Evolutionary conservation across 2,888 invertebrate genomes (phyloP), one percentile per base, ranked within the genome.

Genomic region (Trimorus sp.): DNA sequence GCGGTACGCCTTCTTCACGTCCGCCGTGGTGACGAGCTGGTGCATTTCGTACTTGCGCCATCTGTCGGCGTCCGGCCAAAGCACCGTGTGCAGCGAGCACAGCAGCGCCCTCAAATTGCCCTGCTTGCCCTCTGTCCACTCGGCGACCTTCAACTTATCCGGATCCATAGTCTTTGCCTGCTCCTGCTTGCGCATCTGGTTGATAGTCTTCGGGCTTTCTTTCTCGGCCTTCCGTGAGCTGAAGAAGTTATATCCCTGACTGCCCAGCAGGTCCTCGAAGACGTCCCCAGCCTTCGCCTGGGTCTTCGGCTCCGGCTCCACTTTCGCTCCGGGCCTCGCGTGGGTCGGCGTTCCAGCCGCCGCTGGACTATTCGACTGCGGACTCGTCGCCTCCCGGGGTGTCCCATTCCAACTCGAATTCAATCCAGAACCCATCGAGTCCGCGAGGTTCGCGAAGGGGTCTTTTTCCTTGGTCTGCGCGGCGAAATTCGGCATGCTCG

Each of bases 21-120:
- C 98, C 0, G 96, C 95, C 1, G 98, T 94, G 0, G 97, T 94
- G 36, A 99, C 97, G 51, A 99, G 93, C 86, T 98, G 97, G 89
- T 98, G 95, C 98, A 99, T 99, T 89, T 98, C 97, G 88, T 96
- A 96, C 86, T 96, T 96, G 83, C 95, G 94, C 99, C 99, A 99
- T 87, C 97, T 96, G 38, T 96, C 96, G 63, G 97, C 98, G 59
- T 95, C 96, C 0, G 90, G 88, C 99, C 99, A 99, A 70, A 98
- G 93, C 60, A 99, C 96, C 0, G 96, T 96, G 91, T 99, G 98
- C 90, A 99, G 94, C 0, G 99, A 98, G 89, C 99, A 98, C 37
- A 99, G 92, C 36, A 99, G 92, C 0, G 99, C 99, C 75, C 99
- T 94, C 85, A 99, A 97, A 92, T 99, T 99, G 73, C 96, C 96